Evolutionary conservation across 2,113 vertebrate species (phyloP).

Genomic region (Ardeotis arabs): DNA sequence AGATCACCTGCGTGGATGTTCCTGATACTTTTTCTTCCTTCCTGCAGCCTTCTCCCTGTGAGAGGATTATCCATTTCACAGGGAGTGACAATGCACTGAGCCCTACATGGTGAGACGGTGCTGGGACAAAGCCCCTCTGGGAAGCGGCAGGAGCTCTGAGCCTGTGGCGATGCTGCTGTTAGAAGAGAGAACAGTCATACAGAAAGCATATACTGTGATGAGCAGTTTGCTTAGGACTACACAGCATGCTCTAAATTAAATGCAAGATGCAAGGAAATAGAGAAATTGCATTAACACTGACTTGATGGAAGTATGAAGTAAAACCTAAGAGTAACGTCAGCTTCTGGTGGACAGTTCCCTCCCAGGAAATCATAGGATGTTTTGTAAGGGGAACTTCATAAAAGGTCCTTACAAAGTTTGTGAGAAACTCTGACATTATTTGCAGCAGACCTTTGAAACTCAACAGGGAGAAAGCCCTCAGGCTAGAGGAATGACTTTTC

Average conservation of each 20-base stretch:
- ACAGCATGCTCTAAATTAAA: neutral
- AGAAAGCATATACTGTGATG: neutral
- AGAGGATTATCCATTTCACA: rapidly evolving
- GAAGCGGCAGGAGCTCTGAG: neutral
- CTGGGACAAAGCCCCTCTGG: neutral
- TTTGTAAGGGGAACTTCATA: neutral
- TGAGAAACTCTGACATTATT: neutral
- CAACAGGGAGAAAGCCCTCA: neutral
- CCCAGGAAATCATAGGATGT: neutral
- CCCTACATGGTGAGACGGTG: rapidly evolving
- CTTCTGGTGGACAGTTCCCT: neutral
- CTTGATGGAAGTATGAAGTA: neutral
- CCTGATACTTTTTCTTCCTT: neutral
- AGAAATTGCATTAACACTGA: neutral
- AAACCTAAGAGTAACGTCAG: neutral
- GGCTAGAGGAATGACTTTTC: constrained; percentile 13
- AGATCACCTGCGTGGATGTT: neutral
- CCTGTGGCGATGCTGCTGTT: rapidly evolving
- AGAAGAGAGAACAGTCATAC: neutral
- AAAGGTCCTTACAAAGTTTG: neutral
- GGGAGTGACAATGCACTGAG: rapidly evolving
- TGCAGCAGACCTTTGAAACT: constrained; percentile 30
- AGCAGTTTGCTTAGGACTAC: neutral
- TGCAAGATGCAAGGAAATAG: neutral
- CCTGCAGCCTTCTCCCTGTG: neutral